Evolutionary conservation across 2,888 invertebrate species (phyloP), one percentile per base, ranked within the genome.

Genomic region (Prionchulus punctatus): DNA sequence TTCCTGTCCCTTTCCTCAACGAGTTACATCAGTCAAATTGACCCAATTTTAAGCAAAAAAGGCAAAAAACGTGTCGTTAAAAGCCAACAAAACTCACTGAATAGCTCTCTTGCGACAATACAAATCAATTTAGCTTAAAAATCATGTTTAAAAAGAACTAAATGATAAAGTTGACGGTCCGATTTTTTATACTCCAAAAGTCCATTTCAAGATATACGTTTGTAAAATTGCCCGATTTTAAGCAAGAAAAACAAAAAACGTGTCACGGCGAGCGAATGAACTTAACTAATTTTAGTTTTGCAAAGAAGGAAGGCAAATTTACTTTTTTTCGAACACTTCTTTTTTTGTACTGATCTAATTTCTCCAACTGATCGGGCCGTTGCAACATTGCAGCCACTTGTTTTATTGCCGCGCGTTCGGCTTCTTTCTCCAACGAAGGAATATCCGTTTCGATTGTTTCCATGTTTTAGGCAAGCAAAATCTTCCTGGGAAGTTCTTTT

Each of bases 301-400:
- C n/a, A n/a, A n/a, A n/a, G n/a, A n/a, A n/a, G n/a, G n/a, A n/a
- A n/a, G n/a, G n/a, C n/a, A n/a, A 26, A 36, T 18, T 47, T 56
- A 75, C 76, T 70, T 77, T 77, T 63, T 78, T 77, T 15, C 76
- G 62, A 18, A 72, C 70, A n/a, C 75, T 73, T 56, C 73, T 64
- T 61, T 75, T 71, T 58, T 73, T 72, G 59, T 75, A 71, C 58
- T 75, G 75, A 55, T 77, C 77, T 1, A 78, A 72, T 76, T 88
- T 94, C 71, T 96, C 96, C 59, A 98, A 74, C 69, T 96, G 94
- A 18, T 91, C 94, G 0, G 94, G 90, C 56, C 73, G 61, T 56
- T 66, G 65, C 23, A 70, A 60, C 57, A 69, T 60, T 23, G 57
- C 58, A 1, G 64, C 63, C 25, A 69, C 66, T 27, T 66, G 65